Base-by-base conservation (phyloP, 2,113 vertebrate genomes). In the Condylura cristata region DNA sequence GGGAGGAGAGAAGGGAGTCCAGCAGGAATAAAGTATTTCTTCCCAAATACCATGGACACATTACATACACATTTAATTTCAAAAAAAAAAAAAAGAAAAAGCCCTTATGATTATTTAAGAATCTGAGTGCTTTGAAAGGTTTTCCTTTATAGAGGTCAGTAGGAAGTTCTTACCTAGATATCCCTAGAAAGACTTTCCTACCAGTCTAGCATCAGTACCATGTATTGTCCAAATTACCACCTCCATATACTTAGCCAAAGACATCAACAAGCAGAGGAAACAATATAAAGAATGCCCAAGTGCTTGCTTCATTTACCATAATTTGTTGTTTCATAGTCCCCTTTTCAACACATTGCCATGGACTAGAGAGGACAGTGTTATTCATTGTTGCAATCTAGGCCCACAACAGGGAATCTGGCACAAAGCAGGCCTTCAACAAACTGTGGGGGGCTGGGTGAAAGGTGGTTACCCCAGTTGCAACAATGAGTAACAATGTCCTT, bases 121-220 rank as follows among this genome's bases (percentile, higher is more conserved):
- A 65, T 90, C 85, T 53, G 93, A 94, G 41, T 58, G 30, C 83
- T 80, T 90, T 28, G 48, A 56, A 65, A 51, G 20, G 51, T 44
- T 84, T 71, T 85, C 63, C 22, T 39, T 46, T 85, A 80, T 85
- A 72, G 41, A 78, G 24, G 41, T 18, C 37, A 13, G 11, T 37
- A 78, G 56, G 74, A 93, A 30, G 34, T n/a, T 46, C 16, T 81
- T 81, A 53, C 44, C 18, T 72, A 32, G 63, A 18, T 37, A 68
- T 28, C 17, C 8, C 6, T 39, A 34, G 24, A 71, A 76, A 60
- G 41, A 82, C 58, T 12, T 51, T 96, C 32, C 58, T 65, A 56
- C 8, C n/a, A 75, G 65, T 61, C 8, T 17, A 66, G 34, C 22
- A 37, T 68, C 41, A 82, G 58, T 6, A 46, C 2, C 61, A 4